These are phyloP conservation scores for Tetheella fluctuosa DNA, from an alignment of 2,888 invertebrate species.

Conservation along the genomic window DNA sequence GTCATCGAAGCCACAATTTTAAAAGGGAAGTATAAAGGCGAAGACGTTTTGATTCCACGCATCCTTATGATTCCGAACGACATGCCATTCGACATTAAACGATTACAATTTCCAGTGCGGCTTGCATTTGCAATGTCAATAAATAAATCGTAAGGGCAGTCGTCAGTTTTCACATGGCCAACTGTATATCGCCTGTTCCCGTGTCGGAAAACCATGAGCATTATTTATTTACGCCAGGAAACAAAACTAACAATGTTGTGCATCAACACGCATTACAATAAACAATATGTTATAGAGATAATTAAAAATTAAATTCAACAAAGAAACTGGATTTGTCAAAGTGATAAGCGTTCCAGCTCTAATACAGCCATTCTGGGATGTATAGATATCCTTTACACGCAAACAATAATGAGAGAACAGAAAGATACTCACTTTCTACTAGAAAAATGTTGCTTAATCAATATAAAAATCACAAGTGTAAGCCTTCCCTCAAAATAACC, in stretches of 20 bases:
- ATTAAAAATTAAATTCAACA: too few species aligned
- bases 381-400: too few species aligned
- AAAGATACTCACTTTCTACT: too few species aligned
- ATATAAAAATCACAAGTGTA: too few species aligned
- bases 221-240: conserved; percentile 12
- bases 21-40: neutral
- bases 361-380: too few species aligned
- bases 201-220: conserved; percentile 15
- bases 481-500: too few species aligned
- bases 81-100: conserved; percentile 7
- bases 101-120: conserved; percentile 19
- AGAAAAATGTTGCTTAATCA: too few species aligned
- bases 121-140: conserved; percentile 15
- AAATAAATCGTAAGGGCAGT: conserved; percentile 10
- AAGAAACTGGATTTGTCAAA: too few species aligned
- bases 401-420: too few species aligned
- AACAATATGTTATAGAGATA: too few species aligned
- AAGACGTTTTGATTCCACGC: neutral
- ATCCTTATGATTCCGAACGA: neutral
- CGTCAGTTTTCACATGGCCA: conserved; percentile 19
- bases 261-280: neutral
- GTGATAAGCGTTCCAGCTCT: too few species aligned
- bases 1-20: conserved; percentile 20
- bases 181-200: conserved; percentile 19
- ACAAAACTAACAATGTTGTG: neutral